phyloP scores from a whole-genome alignment of 2,113 vertebrate genomes.

The Oxygymnocypris stewartii region DNA sequence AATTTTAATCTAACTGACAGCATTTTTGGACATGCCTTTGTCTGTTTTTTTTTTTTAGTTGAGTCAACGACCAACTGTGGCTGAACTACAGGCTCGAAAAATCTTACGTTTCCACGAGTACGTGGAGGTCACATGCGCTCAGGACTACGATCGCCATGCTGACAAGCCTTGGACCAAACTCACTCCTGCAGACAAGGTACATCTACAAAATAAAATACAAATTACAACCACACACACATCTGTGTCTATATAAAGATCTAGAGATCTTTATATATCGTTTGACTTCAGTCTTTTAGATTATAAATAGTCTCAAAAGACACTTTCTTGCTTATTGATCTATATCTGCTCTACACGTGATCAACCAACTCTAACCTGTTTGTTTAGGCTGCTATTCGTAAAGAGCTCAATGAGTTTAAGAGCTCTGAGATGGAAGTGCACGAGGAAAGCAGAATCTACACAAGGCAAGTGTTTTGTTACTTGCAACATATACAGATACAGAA shows the following conservation, averaged over 20 bases:
- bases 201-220: not conserved
- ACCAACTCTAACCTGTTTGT: slow-evolving; percentile 20
- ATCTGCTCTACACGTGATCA: not conserved
- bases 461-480: slow-evolving; percentile 71
- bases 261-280: not conserved
- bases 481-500: not conserved
- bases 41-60: slow-evolving; percentile 72
- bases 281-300: not conserved
- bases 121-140: slow-evolving; percentile 94
- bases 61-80: slow-evolving; percentile 96
- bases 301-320: not conserved
- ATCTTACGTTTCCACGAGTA: slow-evolving; percentile 97
- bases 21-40: not conserved
- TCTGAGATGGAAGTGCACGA: slow-evolving; percentile 99
- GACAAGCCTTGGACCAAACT: slow-evolving; percentile 99
- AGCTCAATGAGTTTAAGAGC: slow-evolving; percentile 98
- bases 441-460: slow-evolving; percentile 96
- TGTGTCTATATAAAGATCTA: slow-evolving; percentile 3
- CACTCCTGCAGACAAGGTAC: slow-evolving; percentile 95
- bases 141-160: slow-evolving; percentile 94
- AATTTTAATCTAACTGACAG: not conserved
- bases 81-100: slow-evolving; percentile 94
- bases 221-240: not conserved
- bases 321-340: not conserved
- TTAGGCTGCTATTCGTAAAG: slow-evolving; percentile 96